A percentile compares a stretch with the other conserved stretches of the same genome.
Evolutionary conservation across 1,140 invertebrate species (phyloP).

Genomic region (Nomia melanderi): DNA sequence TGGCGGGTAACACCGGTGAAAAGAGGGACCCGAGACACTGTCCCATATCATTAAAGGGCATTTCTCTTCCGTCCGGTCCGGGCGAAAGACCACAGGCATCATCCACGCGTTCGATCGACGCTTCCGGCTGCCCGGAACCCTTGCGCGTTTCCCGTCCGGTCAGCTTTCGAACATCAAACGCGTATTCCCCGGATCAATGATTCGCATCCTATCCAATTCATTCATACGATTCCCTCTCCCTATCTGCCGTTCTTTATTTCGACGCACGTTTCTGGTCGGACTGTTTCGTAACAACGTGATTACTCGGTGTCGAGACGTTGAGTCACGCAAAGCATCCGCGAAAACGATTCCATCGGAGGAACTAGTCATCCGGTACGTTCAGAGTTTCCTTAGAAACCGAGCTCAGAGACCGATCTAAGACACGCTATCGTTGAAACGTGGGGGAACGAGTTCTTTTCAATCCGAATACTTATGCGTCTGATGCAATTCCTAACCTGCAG

Average conservation of each 20-base stretch:
- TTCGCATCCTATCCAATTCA: constrained; percentile 49
- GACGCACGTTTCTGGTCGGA: neutral
- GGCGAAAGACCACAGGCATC: constrained; percentile 14
- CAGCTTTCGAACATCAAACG: constrained; percentile 44
- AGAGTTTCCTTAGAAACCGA: neutral
- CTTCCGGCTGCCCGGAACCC: constrained; percentile 55
- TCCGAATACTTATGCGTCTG: too few relatives aligned
- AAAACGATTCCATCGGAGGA: neutral
- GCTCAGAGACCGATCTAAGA: too few relatives aligned
- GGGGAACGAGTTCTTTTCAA: too few relatives aligned
- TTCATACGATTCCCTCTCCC: constrained; percentile 30
- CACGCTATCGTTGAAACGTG: too few relatives aligned
- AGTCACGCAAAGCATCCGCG: neutral
- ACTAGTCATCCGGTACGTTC: neutral
- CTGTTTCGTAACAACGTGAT: constrained; percentile 15
- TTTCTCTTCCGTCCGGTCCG: constrained; percentile 34
- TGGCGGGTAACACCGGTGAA: neutral
- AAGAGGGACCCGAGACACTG: neutral
- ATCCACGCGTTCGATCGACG: constrained; percentile 20
- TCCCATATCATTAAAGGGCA: neutral
- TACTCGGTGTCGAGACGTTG: neutral
- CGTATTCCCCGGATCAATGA: constrained; percentile 49
- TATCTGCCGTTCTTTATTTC: neutral
- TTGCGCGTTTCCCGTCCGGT: constrained; percentile 56
- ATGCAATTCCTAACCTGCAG: too few relatives aligned